Base-by-base conservation (phyloP, 2,888 invertebrate genomes). In the Hipparchia sbordonii region DNA sequence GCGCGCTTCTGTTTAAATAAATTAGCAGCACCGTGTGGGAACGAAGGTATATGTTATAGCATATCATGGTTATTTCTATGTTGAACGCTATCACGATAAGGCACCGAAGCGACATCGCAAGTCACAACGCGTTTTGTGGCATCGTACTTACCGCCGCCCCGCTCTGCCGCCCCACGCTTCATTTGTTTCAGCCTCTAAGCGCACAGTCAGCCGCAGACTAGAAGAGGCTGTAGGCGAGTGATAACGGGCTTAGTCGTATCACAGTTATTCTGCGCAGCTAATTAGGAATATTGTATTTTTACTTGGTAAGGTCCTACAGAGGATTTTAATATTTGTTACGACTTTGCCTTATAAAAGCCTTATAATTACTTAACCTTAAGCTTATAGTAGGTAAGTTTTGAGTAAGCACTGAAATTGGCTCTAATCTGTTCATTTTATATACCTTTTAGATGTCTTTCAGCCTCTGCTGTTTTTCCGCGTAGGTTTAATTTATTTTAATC, bases 211-310 rank as follows among this genome's bases (percentile, higher is more conserved):
- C 13, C 13, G 7, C 13, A 56, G 56, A 56, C 13, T 56, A 7
- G 13, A n/a, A 54, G 6, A 23, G 57, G 57, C 8, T 61, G 60
- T 23, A 45, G 6, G 63, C 23, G 13, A 45, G 23, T 63, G 63
- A 63, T 63, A 63, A 63, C 4, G 13, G 48, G 48, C 63, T 63
- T 10, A 51, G 48, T 6, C 2, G 48, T 63, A 23, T 48, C 63
- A 13, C 48, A 13, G 23, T 10, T 23, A 63, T 23, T 63, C 6
- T 51, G 63, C 48, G 6, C 46, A 9, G 63, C 48, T 63, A 63
- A 63, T 63, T 63, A 63, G 62, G 48, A 63, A 51, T 48, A 23
- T 63, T 8, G 23, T 51, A 63, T 48, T 63, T 63, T 13, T 61
- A 23, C 63, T 63, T 1, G 3, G 6, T 48, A 7, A n/a, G 61